Evolutionary conservation across 2,113 vertebrate genomes (phyloP).

Genomic region (Phylloscopus trochiloides): DNA sequence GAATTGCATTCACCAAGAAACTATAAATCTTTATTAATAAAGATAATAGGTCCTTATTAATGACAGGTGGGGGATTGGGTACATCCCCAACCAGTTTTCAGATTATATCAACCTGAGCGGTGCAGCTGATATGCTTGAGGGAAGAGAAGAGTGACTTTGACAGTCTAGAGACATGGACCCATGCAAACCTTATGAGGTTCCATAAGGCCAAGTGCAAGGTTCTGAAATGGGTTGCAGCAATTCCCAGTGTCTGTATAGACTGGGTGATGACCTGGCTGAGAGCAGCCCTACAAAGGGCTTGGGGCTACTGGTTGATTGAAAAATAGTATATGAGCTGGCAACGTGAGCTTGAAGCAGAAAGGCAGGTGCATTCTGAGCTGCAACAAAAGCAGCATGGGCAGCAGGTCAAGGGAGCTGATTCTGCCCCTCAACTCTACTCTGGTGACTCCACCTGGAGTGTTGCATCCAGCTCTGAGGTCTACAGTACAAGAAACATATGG

Average conservation of each 20-base stretch:
- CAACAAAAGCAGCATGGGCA: fast-evolving
- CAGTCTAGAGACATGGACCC: not conserved
- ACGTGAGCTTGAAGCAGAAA: not conserved
- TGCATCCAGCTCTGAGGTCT: not conserved
- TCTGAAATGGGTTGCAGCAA: not conserved
- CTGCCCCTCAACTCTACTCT: fast-evolving
- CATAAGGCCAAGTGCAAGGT: not conserved
- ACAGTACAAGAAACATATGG: not conserved
- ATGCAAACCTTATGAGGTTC: not conserved
- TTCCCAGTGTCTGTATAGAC: not conserved
- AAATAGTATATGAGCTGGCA: not conserved
- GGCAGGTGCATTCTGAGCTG: not conserved
- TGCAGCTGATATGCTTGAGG: not conserved
- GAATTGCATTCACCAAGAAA: not conserved
- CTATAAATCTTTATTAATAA: not conserved
- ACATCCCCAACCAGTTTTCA: not conserved
- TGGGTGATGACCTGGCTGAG: not conserved
- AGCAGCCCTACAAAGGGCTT: not conserved
- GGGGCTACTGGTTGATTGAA: not conserved
- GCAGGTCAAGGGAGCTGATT: not conserved
- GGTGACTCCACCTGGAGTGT: not conserved
- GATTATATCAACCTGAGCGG: not conserved
- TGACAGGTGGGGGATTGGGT: not conserved
- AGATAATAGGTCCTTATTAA: not conserved
- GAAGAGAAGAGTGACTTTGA: not conserved